Percentiles rank a stretch among this genome's conserved stretches.
Evolutionary conservation across 2,797 vertebrate genomes (phyloP).

Genomic region (Fundulus diaphanus): DNA sequence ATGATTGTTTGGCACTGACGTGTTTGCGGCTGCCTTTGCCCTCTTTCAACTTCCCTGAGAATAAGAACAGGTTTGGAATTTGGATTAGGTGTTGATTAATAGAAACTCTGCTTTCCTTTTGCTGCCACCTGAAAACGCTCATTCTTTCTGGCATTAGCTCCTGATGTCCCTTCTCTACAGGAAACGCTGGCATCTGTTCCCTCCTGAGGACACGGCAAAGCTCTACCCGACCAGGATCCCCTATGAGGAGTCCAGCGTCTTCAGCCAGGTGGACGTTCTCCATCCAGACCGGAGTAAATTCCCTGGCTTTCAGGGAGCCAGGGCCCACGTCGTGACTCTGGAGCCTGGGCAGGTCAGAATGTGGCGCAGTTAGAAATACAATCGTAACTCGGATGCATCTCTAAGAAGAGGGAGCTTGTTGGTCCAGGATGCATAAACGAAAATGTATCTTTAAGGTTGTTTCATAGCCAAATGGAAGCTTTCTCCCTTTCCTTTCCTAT

Average conservation of each 20-base stretch:
- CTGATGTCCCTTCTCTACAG: conserved; percentile 64
- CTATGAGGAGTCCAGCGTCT: conserved; percentile 97
- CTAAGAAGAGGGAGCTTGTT: neutral
- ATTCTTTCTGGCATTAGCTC: neutral
- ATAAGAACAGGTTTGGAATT: neutral
- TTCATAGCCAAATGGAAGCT: neutral
- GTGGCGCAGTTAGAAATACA: neutral
- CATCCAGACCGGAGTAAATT: conserved; percentile 86
- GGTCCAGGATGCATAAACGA: neutral
- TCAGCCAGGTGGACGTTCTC: conserved; percentile 90
- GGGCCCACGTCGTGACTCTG: conserved; percentile 84
- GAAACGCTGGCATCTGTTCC: conserved; percentile 95
- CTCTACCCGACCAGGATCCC: conserved; percentile 97
- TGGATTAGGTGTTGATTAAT: neutral
- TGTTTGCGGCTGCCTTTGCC: neutral
- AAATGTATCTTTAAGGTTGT: neutral
- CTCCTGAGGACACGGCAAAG: conserved; percentile 86
- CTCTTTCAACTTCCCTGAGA: neutral
- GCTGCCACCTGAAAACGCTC: neutral
- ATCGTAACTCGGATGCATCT: neutral
- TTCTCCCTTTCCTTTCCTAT: neutral
- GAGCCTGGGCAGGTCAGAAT: conserved; percentile 90
- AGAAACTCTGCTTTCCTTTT: neutral
- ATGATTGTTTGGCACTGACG: neutral
- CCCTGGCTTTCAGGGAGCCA: conserved; percentile 82